Evolutionary conservation across 2,113 vertebrate genomes (phyloP).

Genomic region (Etheostoma spectabile): DNA sequence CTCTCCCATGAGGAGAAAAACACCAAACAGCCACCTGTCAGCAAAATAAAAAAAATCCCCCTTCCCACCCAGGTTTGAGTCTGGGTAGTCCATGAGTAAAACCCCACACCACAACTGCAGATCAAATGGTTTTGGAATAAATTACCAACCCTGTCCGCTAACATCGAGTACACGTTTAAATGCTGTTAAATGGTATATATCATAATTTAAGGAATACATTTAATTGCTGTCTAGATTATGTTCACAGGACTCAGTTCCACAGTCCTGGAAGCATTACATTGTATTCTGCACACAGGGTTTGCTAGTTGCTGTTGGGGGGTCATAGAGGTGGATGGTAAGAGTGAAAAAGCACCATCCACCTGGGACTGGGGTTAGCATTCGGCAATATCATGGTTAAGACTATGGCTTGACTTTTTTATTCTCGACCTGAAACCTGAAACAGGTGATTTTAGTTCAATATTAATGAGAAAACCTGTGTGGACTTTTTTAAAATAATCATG

Average conservation of each 20-base stretch:
- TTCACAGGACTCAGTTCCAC: neutral
- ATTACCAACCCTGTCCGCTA: neutral
- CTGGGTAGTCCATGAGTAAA: neutral
- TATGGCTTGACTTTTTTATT: neutral
- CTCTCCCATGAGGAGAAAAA: slow-evolving; percentile 21
- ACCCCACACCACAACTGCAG: slow-evolving; percentile 8
- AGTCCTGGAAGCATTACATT: neutral
- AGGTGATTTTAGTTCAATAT: neutral
- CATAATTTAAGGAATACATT: too few relatives aligned
- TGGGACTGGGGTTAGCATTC: neutral
- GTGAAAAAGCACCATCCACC: neutral
- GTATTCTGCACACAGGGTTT: neutral
- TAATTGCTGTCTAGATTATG: neutral
- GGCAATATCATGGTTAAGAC: neutral
- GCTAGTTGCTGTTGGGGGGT: neutral
- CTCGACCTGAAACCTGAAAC: neutral
- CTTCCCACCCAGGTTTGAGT: slow-evolving; percentile 7
- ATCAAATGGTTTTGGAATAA: neutral
- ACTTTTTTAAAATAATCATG: neutral
- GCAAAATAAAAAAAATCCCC: too few relatives aligned
- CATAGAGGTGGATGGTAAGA: neutral
- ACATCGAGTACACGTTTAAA: neutral
- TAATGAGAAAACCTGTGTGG: neutral
- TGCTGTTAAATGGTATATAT: neutral
- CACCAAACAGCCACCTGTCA: slow-evolving; percentile 6